Evolutionary conservation across 2,113 vertebrate species (phyloP).

Genomic region (Eulemur macaco): DNA sequence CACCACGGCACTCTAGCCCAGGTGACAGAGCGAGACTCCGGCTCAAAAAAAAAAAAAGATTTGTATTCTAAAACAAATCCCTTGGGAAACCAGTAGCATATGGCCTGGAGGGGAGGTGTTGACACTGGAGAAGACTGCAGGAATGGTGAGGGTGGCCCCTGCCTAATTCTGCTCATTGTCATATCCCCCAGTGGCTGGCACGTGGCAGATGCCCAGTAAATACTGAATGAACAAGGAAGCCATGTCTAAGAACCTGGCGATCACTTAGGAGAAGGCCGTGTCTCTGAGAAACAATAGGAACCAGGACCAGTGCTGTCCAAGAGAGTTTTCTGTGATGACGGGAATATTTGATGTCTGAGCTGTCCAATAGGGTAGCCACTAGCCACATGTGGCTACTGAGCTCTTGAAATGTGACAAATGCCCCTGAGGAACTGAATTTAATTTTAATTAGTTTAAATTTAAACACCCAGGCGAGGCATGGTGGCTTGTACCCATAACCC

Average conservation of each 20-base stretch:
- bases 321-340: background rate
- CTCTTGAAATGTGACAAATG: background rate
- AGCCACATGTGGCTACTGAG: background rate
- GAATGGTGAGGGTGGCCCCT: accelerated
- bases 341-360: background rate
- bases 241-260: background rate
- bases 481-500: no score
- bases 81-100: background rate
- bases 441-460: background rate
- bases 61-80: background rate
- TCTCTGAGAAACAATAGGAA: background rate
- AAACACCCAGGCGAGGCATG: background rate
- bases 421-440: background rate
- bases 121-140: background rate
- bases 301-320: no score
- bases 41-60: background rate
- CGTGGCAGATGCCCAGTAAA: background rate
- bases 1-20: no score
- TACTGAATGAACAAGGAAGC: background rate
- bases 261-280: background rate
- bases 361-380: no score
- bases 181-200: background rate
- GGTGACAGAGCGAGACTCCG: no score
- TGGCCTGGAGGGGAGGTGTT: accelerated
- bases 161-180: background rate